Conservation (phyloP, 2,797 vertebrate species). For the Luscinia luscinia region DNA sequence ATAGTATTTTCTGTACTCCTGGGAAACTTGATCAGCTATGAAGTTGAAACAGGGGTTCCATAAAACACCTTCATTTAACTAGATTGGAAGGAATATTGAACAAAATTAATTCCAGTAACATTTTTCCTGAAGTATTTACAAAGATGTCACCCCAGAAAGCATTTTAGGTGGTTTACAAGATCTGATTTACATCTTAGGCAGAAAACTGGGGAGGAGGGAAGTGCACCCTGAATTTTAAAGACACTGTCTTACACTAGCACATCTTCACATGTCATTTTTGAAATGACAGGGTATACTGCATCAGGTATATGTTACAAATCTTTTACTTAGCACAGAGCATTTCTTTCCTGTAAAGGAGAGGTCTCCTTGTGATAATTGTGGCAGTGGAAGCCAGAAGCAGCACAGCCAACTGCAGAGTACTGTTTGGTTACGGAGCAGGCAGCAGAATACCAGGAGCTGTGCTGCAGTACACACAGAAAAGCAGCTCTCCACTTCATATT, state of each 20-base stretch:
- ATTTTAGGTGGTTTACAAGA: constrained; percentile 41
- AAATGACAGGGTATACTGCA: constrained; percentile 25
- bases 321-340: background rate
- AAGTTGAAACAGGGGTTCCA: constrained; percentile 53
- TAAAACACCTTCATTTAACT: constrained; percentile 55
- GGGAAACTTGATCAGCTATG: constrained; percentile 31
- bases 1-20: constrained; percentile 36
- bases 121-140: constrained; percentile 35
- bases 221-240: constrained; percentile 62
- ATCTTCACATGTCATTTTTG: constrained; percentile 19
- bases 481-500: background rate
- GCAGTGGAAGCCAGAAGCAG: background rate
- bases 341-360: background rate
- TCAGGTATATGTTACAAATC: background rate
- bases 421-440: background rate
- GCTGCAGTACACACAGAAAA: background rate
- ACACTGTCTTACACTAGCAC: background rate
- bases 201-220: constrained; percentile 46
- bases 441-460: background rate
- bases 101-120: constrained; percentile 37
- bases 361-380: background rate
- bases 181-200: constrained; percentile 43
- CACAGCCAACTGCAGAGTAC: background rate
- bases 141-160: constrained; percentile 45
- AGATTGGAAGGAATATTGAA: constrained; percentile 53